Conservation (phyloP, 37 sponge, comb jelly and placozoan genomes). For the Spongilla lacustris region DNA sequence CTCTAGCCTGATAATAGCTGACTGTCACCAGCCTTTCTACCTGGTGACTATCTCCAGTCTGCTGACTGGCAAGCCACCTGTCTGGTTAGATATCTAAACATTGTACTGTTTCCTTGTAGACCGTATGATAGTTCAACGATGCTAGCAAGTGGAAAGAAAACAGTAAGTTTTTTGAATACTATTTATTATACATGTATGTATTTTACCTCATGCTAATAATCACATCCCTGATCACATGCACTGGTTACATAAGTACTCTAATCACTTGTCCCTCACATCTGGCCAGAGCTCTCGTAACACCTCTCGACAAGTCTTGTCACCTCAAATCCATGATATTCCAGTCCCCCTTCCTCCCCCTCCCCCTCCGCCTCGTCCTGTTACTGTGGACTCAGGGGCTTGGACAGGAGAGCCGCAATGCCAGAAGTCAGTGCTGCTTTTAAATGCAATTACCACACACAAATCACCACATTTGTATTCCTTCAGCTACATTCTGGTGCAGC, state of each 20-base stretch:
- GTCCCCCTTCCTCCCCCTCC: conserved; percentile 2
- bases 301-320: neutral
- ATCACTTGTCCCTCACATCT: no score
- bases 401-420: conserved; percentile 65
- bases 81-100: no score
- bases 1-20: no score
- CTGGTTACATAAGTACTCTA: no score
- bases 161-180: neutral
- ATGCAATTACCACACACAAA: neutral
- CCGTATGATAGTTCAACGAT: neutral
- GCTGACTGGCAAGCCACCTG: no score
- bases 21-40: no score
- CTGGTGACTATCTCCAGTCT: no score
- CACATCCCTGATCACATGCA: no score
- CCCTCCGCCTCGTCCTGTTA: conserved; percentile 35
- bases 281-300: neutral
- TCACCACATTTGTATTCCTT: neutral
- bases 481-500: conserved; percentile 49
- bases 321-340: neutral
- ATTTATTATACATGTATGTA: no score
- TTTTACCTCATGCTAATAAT: no score
- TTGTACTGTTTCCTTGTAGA: neutral
- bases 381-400: conserved; percentile 52
- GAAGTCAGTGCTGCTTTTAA: conserved; percentile 30
- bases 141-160: neutral